Base-by-base conservation (phyloP, 2,888 invertebrate genomes). In the Rhingia rostrata region DNA sequence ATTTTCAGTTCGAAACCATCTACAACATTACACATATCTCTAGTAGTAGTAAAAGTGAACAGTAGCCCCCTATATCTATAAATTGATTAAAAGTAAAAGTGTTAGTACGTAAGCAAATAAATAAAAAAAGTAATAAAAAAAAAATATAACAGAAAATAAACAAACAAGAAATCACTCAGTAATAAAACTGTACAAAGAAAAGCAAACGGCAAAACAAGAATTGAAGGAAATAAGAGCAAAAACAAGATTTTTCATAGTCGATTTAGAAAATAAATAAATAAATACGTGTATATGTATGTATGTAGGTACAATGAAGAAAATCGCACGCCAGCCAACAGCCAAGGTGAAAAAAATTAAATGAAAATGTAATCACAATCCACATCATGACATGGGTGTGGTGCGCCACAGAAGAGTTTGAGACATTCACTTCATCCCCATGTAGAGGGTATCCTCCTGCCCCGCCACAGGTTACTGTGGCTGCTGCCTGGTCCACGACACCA, bases 321-420 rank as follows among this genome's bases (percentile, higher is more conserved):
- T 84, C 84, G 84, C 80, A 84, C 84, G 84, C 84, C 84, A 84
- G 80, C 80, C 84, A 84, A 84, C 84, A 84, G 80, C 84, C 84
- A 84, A 84, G 84, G 84, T 84, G 84, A 84, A 84, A 84, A 84
- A 84, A 84, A 84, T 84, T 84, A 84, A 84, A 84, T 84, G 84
- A 84, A 84, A 84, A 84, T 84, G 84, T 84, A 84, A 84, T 84
- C 84, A 75, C 84, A 84, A 75, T 84, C 84, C 84, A 80, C 84
- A 84, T 84, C 84, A 84, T 84, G 84, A 84, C 84, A 84, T 84
- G 84, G 84, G 84, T 84, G 84, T 84, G 84, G 84, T 84, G 73
- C 79, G 74, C 84, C 75, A 79, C 54, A 80, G 80, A 84, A 84
- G 84, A 84, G 74, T 80, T 84, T 80, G 51, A 84, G 84, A 84